phyloP scores from a whole-genome alignment of 1,140 invertebrate genomes.

The Heliconius melpomene region DNA sequence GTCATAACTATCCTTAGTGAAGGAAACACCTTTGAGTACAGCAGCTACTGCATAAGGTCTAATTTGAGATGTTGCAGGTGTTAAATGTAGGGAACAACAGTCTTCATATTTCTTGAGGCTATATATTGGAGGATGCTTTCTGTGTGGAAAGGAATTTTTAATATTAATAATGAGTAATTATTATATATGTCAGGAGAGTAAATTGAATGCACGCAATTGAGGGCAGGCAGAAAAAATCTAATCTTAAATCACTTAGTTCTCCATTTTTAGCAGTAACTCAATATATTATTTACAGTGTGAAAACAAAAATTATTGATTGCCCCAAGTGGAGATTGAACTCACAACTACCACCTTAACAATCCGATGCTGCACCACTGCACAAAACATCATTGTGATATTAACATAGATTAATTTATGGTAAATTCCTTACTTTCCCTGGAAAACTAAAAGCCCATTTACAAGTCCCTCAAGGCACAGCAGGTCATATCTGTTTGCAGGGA shows the following conservation, averaged over 20 bases:
- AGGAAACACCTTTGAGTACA: slow-evolving; percentile 91
- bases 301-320: too few relatives aligned
- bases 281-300: too few relatives aligned
- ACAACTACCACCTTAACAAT: too few relatives aligned
- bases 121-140: slow-evolving; percentile 85
- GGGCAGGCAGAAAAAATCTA: too few relatives aligned
- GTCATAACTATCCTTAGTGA: slow-evolving; percentile 91
- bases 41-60: slow-evolving; percentile 95
- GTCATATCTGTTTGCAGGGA: slow-evolving; percentile 99
- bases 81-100: slow-evolving; percentile 86
- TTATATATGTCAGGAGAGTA: too few relatives aligned
- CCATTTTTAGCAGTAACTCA: too few relatives aligned
- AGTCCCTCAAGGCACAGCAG: slow-evolving; percentile 97
- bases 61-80: slow-evolving; percentile 86
- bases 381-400: too few relatives aligned
- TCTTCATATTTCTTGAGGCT: slow-evolving; percentile 82
- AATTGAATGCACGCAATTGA: too few relatives aligned
- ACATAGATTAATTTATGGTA: not conserved
- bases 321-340: too few relatives aligned
- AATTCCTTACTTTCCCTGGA: slow-evolving; percentile 89
- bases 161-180: not conserved
- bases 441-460: slow-evolving; percentile 91
- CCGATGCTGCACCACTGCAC: too few relatives aligned
- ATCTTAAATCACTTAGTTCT: too few relatives aligned
- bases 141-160: slow-evolving; percentile 50